Evolutionary conservation across 30 jellyfish, hydroid and myxozoan species (phyloP).

Genomic region (Cassiopea xamachana): DNA sequence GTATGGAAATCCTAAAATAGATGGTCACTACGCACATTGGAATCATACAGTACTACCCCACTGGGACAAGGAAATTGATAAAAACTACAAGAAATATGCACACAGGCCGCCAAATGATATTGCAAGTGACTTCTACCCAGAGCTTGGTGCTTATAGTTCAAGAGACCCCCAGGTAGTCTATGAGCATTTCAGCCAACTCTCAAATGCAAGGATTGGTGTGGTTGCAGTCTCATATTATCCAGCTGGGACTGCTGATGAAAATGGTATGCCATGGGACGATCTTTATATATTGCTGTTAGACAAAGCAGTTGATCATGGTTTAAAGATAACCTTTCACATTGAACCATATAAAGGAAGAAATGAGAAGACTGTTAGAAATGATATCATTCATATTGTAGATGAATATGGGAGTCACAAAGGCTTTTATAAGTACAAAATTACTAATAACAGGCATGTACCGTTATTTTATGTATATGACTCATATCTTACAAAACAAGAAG

Average conservation of each 20-base stretch:
- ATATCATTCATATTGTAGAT: conserved; percentile 71
- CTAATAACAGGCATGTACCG: conserved; percentile 61
- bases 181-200: conserved; percentile 73
- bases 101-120: conserved; percentile 94
- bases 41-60: conserved; percentile 89
- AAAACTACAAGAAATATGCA: conserved; percentile 31
- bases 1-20: conserved; percentile 92
- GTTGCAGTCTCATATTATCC: conserved; percentile 95
- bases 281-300: conserved; percentile 64
- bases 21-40: conserved; percentile 91
- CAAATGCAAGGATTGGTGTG: conserved; percentile 85
- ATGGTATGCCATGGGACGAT: conserved; percentile 93
- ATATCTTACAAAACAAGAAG: conserved; percentile 81
- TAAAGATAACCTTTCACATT: conserved; percentile 89
- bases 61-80: conserved; percentile 83
- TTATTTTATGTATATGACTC: conserved; percentile 91
- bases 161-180: conserved; percentile 78
- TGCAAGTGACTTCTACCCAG: conserved; percentile 93
- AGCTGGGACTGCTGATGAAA: conserved; percentile 83
- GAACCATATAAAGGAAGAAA: conserved; percentile 89
- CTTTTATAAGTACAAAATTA: conserved; percentile 56
- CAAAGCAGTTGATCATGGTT: conserved; percentile 61
- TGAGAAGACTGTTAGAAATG: conserved; percentile 81
- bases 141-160: conserved; percentile 84
- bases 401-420: conserved; percentile 76